Evolutionary conservation across 2,888 invertebrate species (phyloP).

Genomic region (Cecidostiba fungosa): DNA sequence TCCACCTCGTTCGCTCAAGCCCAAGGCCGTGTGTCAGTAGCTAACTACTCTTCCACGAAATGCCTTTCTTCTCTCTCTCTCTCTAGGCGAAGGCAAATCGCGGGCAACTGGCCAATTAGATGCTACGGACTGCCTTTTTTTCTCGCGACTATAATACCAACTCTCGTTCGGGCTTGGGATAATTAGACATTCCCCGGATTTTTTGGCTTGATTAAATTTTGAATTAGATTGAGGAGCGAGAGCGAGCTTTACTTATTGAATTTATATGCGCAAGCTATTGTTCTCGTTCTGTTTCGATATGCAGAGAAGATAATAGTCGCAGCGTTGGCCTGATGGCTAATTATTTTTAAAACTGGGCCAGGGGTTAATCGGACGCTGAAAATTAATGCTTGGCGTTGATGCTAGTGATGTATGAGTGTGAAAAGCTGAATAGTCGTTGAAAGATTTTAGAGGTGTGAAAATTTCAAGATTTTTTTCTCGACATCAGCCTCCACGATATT

Average conservation of each 20-base stretch:
- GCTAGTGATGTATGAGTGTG: too few relatives aligned
- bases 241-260: neutral
- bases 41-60: neutral
- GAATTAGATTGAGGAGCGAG: neutral
- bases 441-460: neutral
- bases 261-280: neutral
- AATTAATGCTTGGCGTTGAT: neutral
- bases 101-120: slow-evolving; percentile 1
- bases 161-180: neutral
- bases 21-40: neutral
- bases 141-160: neutral
- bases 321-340: neutral
- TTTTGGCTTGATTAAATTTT: slow-evolving; percentile 8
- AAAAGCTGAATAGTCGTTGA: neutral
- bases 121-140: neutral
- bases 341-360: slow-evolving; percentile 22
- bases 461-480: neutral
- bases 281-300: neutral
- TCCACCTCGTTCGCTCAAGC: neutral
- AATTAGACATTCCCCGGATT: neutral
- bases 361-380: neutral
- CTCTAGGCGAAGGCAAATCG: slow-evolving; percentile 2
- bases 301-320: neutral
- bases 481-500: neutral
- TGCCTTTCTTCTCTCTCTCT: neutral